Evolutionary conservation across 2,888 invertebrate species (phyloP).

Genomic region (Euspilapteryx auroguttella): DNA sequence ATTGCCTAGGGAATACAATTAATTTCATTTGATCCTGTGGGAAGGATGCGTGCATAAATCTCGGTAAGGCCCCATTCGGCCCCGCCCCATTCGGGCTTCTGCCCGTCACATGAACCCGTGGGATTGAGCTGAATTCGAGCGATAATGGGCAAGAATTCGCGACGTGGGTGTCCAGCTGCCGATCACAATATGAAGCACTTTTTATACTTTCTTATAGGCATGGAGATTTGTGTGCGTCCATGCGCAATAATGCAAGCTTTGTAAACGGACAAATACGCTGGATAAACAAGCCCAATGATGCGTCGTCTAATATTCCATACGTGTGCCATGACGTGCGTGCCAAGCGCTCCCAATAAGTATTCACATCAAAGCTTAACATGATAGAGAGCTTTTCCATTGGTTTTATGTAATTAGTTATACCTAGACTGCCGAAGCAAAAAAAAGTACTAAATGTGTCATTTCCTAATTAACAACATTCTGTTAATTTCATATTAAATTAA

Average conservation of each 20-base stretch:
- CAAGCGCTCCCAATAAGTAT: conserved; percentile 14
- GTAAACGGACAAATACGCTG: conserved; percentile 30
- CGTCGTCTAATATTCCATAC: conserved; percentile 6
- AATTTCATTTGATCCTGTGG: too few relatives aligned
- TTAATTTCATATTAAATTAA: too few relatives aligned
- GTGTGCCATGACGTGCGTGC: conserved; percentile 11
- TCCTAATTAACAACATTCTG: too few relatives aligned
- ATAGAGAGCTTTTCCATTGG: too few relatives aligned
- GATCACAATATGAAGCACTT: conserved; percentile 36
- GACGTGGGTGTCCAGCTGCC: conserved; percentile 52
- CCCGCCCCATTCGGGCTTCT: conserved; percentile 41
- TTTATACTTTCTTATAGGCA: conserved; percentile 26
- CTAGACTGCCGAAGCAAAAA: too few relatives aligned
- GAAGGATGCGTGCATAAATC: conserved; percentile 29
- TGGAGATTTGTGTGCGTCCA: conserved; percentile 24
- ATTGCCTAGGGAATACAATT: too few relatives aligned
- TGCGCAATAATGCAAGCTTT: conserved; percentile 35
- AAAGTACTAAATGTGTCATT: too few relatives aligned
- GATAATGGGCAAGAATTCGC: conserved; percentile 38
- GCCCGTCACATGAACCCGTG: conserved; percentile 48
- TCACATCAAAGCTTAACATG: too few relatives aligned
- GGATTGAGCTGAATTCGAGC: conserved; percentile 17
- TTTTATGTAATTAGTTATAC: too few relatives aligned
- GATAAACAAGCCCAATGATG: conserved; percentile 29
- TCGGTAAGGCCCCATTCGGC: conserved; percentile 15